Evolutionary conservation across 2,797 vertebrate genomes (phyloP).

Genomic region (Rhinoraja longicauda): DNA sequence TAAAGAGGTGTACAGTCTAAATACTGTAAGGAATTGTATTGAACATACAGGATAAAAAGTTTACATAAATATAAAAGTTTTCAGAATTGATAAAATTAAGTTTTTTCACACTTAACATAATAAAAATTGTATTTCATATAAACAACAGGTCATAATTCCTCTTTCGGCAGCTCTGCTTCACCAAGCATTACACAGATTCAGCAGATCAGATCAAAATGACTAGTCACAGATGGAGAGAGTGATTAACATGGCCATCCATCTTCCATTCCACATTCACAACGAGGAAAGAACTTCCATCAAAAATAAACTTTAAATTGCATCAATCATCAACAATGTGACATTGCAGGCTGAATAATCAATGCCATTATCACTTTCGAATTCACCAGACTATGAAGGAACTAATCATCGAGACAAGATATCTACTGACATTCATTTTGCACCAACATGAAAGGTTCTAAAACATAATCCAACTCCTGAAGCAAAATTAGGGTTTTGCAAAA

Average conservation of each 20-base stretch:
- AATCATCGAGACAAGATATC: background rate
- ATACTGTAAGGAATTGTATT: background rate
- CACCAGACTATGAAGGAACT: background rate
- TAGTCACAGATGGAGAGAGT: background rate
- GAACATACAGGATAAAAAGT: background rate
- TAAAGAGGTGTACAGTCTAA: background rate
- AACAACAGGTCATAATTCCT: background rate
- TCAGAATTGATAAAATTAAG: background rate
- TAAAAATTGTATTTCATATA: background rate
- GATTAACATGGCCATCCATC: background rate
- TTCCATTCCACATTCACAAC: background rate
- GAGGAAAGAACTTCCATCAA: background rate
- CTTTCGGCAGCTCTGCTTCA: background rate
- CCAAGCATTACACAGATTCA: background rate
- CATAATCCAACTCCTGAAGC: background rate
- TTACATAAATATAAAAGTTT: background rate
- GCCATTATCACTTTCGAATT: background rate
- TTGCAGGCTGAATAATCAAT: background rate
- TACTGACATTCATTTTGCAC: background rate
- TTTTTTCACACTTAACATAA: background rate
- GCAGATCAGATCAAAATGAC: background rate
- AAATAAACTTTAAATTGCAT: background rate
- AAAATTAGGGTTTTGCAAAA: background rate
- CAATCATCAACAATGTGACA: background rate
- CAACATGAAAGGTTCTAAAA: background rate